Base-by-base conservation (phyloP, 2,888 invertebrate species). In the Plutella xylostella region DNA sequence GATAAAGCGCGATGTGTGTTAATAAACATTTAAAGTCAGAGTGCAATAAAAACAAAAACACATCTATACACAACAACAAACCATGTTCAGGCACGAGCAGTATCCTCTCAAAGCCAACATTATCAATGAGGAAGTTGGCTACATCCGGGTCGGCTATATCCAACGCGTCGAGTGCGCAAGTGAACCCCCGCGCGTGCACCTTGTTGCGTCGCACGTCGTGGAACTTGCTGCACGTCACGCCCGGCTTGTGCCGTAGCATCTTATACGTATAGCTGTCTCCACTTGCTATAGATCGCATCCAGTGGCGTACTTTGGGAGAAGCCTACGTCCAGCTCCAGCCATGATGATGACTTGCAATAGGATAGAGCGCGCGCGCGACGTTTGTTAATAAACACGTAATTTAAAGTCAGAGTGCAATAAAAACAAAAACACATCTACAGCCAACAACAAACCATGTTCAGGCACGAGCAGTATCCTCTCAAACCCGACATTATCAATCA, bases 61-160 rank as follows among this genome's bases (percentile, higher is more conserved):
- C n/a, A n/a, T n/a, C n/a, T n/a, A n/a, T n/a, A n/a, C n/a, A n/a
- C n/a, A n/a, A n/a, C 5, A 6, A 43, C 57, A 55, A 28, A 82
- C 82, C 74, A 30, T 87, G 87, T 3, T 87, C 86, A 2, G 90
- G 88, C 49, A 96, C 91, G 18, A 97, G 82, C 46, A 97, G 75
- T 22, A 94, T 86, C 40, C 85, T 85, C 76, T 97, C 97, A 42
- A 94, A 79, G 38, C 73, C 69, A 9, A 86, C 57, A 61, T 90
- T 90, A 80, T 97, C 97, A 45, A 97, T 92, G 22, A 97, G 85
- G 63, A 88, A 91, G 83, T 97, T 97, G 55, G 89, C 88, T 1
- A 96, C 89, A 12, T 93, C 88, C 0, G 92, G 87, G 77, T 96
- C 90, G 3, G 85, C 71, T 45, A 94, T 88, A 48, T 88, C 87